phyloP scores from a whole-genome alignment of 2,888 invertebrate species.

The Oscheius myriophilus region DNA sequence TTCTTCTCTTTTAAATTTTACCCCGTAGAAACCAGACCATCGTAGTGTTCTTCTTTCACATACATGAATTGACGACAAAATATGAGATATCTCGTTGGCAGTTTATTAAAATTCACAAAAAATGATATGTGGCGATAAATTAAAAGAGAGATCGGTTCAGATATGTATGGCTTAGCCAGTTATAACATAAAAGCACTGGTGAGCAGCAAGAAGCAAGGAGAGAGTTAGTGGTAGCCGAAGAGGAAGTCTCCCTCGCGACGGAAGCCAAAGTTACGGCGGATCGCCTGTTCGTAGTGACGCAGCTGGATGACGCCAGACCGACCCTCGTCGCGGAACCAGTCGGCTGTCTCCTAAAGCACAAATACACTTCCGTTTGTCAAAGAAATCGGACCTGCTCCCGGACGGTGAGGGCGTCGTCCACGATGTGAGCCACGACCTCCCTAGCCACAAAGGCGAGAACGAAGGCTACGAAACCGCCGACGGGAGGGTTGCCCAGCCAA shows the following conservation, averaged over 20 bases:
- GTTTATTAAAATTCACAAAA: too few species aligned
- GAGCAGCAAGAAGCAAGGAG: too few species aligned
- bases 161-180: too few species aligned
- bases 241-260: slow-evolving; percentile 22
- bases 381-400: slow-evolving; percentile 17
- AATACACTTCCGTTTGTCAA: not conserved
- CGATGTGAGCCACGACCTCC: slow-evolving; percentile 25
- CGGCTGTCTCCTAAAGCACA: slow-evolving; percentile 5
- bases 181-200: too few species aligned
- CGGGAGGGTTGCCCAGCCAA: slow-evolving; percentile 25
- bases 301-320: slow-evolving; percentile 9
- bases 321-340: slow-evolving; percentile 23
- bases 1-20: too few species aligned
- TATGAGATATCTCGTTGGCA: too few species aligned
- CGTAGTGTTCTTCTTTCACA: too few species aligned
- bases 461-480: slow-evolving; percentile 12
- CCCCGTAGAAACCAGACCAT: too few species aligned
- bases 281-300: slow-evolving; percentile 31
- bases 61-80: too few species aligned
- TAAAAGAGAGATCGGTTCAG: too few species aligned
- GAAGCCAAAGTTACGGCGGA: slow-evolving; percentile 24
- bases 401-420: slow-evolving; percentile 23
- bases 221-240: slow-evolving; percentile 16
- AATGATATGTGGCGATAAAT: too few species aligned
- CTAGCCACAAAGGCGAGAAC: slow-evolving; percentile 27